Evolutionary conservation across 2,888 invertebrate species (phyloP), one percentile per base, ranked within the genome.

Genomic region (Diloba caeruleocephala): DNA sequence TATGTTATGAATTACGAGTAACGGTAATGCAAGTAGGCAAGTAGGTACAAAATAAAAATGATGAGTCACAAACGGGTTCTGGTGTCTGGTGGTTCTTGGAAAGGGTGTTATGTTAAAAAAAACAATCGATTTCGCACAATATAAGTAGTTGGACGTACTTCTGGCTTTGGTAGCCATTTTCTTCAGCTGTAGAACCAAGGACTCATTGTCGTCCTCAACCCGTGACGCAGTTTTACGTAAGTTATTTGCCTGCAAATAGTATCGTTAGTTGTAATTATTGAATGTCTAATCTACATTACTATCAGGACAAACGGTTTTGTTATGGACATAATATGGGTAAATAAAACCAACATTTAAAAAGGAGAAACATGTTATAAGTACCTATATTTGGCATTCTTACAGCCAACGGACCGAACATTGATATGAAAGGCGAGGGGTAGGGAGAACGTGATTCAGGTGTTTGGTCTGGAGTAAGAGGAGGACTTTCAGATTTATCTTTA

Each of bases 201-300:
- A 97, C 92, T 99, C 99, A 95, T 99, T 99, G 95, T 99, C 99
- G 89, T 98, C 98, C 94, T 99, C 99, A 87, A 98, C 96, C 82
- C 98, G 96, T 84, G 97, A 96, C 84, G 98, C 95, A 94, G 97
- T 98, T 95, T 97, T 97, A 92, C 98, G 95, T 89, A 97, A 95
- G 93, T 96, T 96, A 95, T 97, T 96, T 87, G 96, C 97, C 97
- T 97, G 96, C 88, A 96, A 92, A 91, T 88, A 90, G 85, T n/a
- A n/a, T 88, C 81, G 89, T 89, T 90, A 88, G 86, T 89, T 85
- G 62, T 76, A 66, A 81, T 79, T 77, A 78, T 69, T 62, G 59
- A 74, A 73, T 66, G 44, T 66, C 64, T 76, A 71, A 51, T 58
- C 66, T 73, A 71, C 65, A 67, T 73, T 74, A 67, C 29, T 52